Evolutionary conservation across 2,888 invertebrate species (phyloP), one percentile per base, ranked within the genome.

Genomic region (Lasioglossum oenotherae): DNA sequence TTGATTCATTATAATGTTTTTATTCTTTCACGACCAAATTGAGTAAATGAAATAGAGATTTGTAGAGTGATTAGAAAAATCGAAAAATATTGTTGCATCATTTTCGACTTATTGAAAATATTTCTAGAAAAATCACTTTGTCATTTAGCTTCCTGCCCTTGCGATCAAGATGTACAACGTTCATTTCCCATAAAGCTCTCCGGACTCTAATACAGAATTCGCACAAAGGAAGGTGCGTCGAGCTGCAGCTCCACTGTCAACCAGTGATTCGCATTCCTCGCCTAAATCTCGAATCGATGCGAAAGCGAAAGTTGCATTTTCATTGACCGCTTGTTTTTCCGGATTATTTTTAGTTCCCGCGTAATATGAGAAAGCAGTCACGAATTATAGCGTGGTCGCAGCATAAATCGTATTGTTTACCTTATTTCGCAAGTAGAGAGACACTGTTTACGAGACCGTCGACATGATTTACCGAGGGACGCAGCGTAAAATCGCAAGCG

Each of bases 341-440:
- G 4, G n/a, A 81, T 77, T 81, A 77, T 81, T 77, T 60, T 72
- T 71, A 81, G 49, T 57, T 16, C 41, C 19, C 10, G 60, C 14
- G 46, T 72, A 60, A 77, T 38, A 35, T 27, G 2, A 60, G 71
- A 38, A 60, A 38, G 46, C 44, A 23, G 60, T 41, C 27, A 19
- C 10, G 10, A 72, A 27, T 35, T 19, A 5, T 31, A 77, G 46
- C 38, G 14, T 49, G 46, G 19, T n/a, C 31, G 64, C 23, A 49
- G 49, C 46, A 60, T 46, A 72, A 81, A 72, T 72, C 46, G 71
- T 0, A 60, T 38, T 60, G 60, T 72, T 77, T 60, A 60, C 60
- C 57, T 6, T 77, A 77, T 60, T 72, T 73, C 79, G 60, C 72
- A 73, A 74, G 44, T 79, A 79, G 73, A 35, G 46, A 64, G 44